Evolutionary conservation across 2,888 invertebrate genomes (phyloP), one percentile per base, ranked within the genome.

Genomic region (Dynastes grantii): DNA sequence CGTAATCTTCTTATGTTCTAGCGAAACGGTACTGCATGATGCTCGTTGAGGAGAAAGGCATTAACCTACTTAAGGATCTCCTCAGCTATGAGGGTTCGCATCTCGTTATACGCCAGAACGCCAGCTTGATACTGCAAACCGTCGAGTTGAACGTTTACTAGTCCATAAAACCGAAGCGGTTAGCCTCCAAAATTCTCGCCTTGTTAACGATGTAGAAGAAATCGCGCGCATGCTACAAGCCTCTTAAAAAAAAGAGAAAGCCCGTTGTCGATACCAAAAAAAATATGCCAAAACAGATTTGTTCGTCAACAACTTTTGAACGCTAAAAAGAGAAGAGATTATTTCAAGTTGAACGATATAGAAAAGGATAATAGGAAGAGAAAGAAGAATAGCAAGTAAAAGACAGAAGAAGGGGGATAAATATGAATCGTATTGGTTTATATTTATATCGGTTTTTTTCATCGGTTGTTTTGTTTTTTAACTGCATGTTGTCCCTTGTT

Each of bases 21-120:
- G 93, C 92, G 5, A 91, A 91, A 85, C 90, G 93, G 37, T 94
- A 94, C 85, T 93, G 93, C 85, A 90, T 90, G 61, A 93, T 94
- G 93, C 86, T 94, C 78, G 88, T 90, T 75, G 90, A 91, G 79
- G 93, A 93, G 85, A 90, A 91, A 32, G 93, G 93, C 2, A 90
- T 90, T 49, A 87, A 88, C n/a, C 89, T 92, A 76, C 86, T 94
- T 61, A 87, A 86, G 77, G 85, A 88, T 63, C 87, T 90, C 55
- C 82, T 89, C 29, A 86, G 87, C 22, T 88, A 87, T 77, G 83
- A 83, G 32, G 84, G 85, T 29, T 86, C 87, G 8, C 86, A 88
- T 80, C 84, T 86, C 6, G 86, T 86, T 58, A 87, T 90, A 45
- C 86, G 86, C 77, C 84, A 83, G 61, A 85, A 87, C 29, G 84